Conservation (phyloP, 1,140 invertebrate species). For the Bemisia tabaci region DNA sequence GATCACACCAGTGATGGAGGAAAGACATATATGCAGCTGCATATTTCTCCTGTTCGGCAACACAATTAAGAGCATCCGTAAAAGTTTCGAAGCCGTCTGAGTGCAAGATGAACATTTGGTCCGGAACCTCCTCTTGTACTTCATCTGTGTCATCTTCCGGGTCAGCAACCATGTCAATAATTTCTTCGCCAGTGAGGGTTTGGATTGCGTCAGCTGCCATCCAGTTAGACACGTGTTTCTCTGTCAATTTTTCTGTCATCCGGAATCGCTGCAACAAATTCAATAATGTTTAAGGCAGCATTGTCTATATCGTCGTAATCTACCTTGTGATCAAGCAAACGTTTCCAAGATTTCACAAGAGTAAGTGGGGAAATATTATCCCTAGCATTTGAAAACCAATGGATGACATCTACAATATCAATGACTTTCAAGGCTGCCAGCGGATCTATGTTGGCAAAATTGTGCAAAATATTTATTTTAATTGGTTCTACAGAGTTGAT, state of each 20-base stretch:
- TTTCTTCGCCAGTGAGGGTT: neutral
- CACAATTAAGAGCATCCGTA: neutral
- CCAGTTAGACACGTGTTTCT: neutral
- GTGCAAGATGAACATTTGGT: neutral
- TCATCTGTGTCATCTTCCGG: neutral
- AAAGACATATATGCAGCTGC: neutral
- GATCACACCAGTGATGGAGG: neutral
- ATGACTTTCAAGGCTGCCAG: neutral
- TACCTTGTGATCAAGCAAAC: neutral
- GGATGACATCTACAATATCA: neutral
- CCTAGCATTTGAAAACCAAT: neutral
- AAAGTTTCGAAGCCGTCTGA: neutral
- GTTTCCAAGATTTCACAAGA: neutral
- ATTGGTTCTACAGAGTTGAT: no score
- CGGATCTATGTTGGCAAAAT: neutral
- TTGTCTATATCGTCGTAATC: neutral
- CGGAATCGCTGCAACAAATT: neutral
- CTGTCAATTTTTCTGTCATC: neutral
- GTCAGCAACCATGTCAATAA: neutral
- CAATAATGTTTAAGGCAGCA: neutral
- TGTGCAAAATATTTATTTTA: no score
- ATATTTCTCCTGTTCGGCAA: neutral
- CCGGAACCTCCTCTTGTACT: neutral
- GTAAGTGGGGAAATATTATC: neutral
- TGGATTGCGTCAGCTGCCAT: neutral